These are phyloP conservation scores for Diprion similis DNA, from an alignment of 1,140 invertebrate species.

Conservation along the genomic window DNA sequence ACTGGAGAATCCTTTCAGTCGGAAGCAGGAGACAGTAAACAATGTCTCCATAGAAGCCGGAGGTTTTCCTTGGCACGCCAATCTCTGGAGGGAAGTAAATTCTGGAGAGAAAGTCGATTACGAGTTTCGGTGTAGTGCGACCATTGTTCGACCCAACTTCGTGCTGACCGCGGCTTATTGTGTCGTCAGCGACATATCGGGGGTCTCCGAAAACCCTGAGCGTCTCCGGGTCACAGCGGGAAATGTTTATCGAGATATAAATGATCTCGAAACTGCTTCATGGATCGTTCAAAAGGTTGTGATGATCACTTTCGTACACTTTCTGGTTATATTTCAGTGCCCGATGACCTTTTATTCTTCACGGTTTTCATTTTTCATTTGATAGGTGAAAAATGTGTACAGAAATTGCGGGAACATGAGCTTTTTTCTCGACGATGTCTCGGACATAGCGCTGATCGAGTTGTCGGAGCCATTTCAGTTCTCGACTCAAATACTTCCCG, in stretches of 20 bases:
- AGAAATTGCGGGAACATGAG: constrained; percentile 46
- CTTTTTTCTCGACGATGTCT: constrained; percentile 42
- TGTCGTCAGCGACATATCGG: constrained; percentile 34
- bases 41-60: constrained; percentile 39
- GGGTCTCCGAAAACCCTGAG: constrained; percentile 26
- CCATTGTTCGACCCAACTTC: not conserved
- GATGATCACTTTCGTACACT: constrained; percentile 13
- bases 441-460: constrained; percentile 53
- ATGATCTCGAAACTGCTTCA: constrained; percentile 37
- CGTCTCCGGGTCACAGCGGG: constrained; percentile 43
- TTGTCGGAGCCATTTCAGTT: constrained; percentile 43
- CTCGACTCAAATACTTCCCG: constrained; percentile 41
- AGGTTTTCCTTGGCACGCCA: constrained; percentile 57
- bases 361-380: constrained; percentile 18
- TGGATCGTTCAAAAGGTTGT: constrained; percentile 36
- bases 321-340: too few species aligned
- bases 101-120: not conserved
- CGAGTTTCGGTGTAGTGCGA: not conserved
- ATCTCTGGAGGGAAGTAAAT: constrained; percentile 39
- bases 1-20: constrained; percentile 4
- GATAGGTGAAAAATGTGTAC: constrained; percentile 52
- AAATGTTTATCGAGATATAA: constrained; percentile 51
- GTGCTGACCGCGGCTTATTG: not conserved
- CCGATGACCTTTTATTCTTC: not conserved
- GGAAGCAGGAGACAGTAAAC: constrained; percentile 41